A percentile compares a stretch with the other conserved stretches of the same genome.
These are phyloP conservation scores for Ctenosaura bakeri DNA, from an alignment of 2,797 vertebrate species.

Conservation along the genomic window DNA sequence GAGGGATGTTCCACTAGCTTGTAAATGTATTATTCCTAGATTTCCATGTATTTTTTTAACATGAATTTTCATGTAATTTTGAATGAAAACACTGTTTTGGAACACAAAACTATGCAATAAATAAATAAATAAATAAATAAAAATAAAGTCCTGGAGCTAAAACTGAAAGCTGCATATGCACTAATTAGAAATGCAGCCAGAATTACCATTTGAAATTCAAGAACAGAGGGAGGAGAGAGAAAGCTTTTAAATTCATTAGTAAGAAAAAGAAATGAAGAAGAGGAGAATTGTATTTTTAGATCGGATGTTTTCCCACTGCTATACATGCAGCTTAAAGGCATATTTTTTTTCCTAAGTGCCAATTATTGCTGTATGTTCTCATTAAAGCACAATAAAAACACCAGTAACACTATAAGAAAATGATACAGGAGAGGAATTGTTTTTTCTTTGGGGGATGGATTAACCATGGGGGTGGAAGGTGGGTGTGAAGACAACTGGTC, in stretches of 20 bases:
- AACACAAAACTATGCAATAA: slow-evolving; percentile 16
- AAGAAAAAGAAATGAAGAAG: not conserved
- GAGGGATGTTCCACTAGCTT: slow-evolving; percentile 22
- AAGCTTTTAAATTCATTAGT: slow-evolving; percentile 26
- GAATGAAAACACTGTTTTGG: slow-evolving; percentile 24
- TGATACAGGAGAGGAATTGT: not conserved
- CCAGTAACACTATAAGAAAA: slow-evolving; percentile 16
- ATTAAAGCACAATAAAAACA: slow-evolving; percentile 44
- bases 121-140: no score
- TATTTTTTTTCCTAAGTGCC: slow-evolving; percentile 40
- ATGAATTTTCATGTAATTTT: not conserved
- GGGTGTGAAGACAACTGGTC: not conserved
- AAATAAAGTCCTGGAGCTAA: not conserved
- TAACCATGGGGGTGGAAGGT: not conserved
- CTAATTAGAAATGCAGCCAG: slow-evolving; percentile 26
- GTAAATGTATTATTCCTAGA: not conserved
- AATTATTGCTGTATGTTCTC: slow-evolving; percentile 30
- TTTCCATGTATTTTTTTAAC: not conserved
- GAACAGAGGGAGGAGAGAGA: not conserved
- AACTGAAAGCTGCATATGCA: slow-evolving; percentile 5
- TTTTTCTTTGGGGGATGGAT: not conserved
- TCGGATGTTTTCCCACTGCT: slow-evolving; percentile 23
- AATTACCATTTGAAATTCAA: slow-evolving; percentile 13
- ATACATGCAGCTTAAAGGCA: slow-evolving; percentile 26
- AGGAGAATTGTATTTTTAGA: not conserved